Percentiles rank a stretch among this genome's conserved stretches.
These are phyloP conservation scores for Actinostola sp. DNA, from an alignment of 92 coral and sea anemone species.

Conservation along the genomic window DNA sequence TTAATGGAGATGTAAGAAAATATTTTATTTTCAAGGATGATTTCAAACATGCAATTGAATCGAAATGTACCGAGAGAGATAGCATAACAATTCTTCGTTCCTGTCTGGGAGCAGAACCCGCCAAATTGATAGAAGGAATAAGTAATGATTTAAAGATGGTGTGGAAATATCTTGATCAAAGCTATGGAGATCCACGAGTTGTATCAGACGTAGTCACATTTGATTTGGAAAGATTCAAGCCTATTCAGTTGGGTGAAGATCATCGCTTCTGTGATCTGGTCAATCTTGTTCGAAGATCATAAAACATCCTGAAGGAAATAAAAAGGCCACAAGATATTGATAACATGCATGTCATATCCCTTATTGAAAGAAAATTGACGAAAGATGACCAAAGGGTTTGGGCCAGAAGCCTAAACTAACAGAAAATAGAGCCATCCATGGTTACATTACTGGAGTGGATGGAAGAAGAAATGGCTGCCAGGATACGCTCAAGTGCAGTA, in stretches of 20 bases:
- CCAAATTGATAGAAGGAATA: too few relatives aligned
- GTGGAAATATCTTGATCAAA: slow-evolving; percentile 53
- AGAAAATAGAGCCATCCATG: slow-evolving; percentile 54
- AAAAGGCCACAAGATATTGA: slow-evolving; percentile 57
- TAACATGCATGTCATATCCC: slow-evolving; percentile 58
- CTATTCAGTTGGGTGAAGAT: slow-evolving; percentile 56
- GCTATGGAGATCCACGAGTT: slow-evolving; percentile 52
- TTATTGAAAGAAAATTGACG: slow-evolving; percentile 52
- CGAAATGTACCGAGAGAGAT: slow-evolving; percentile 49
- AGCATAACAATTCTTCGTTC: slow-evolving; percentile 49
- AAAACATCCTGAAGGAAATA: slow-evolving; percentile 42
- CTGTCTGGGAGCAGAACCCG: slow-evolving; percentile 35
- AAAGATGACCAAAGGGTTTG: slow-evolving; percentile 52
- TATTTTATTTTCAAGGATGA: slow-evolving; percentile 59
- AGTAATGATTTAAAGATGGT: slow-evolving; percentile 30
- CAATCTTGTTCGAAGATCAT: too few relatives aligned
- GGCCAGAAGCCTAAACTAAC: slow-evolving; percentile 41
- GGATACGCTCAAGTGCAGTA: slow-evolving; percentile 54
- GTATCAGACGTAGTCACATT: slow-evolving; percentile 53
- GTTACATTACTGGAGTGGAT: slow-evolving; percentile 29
- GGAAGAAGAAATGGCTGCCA: slow-evolving; percentile 59
- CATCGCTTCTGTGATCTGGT: slow-evolving; percentile 51
- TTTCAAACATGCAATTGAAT: slow-evolving; percentile 60
- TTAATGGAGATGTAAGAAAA: slow-evolving; percentile 55
- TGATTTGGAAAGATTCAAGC: slow-evolving; percentile 48